These are phyloP conservation scores for Clinocottus analis DNA, from an alignment of 2,113 vertebrate species.

Conservation along the genomic window DNA sequence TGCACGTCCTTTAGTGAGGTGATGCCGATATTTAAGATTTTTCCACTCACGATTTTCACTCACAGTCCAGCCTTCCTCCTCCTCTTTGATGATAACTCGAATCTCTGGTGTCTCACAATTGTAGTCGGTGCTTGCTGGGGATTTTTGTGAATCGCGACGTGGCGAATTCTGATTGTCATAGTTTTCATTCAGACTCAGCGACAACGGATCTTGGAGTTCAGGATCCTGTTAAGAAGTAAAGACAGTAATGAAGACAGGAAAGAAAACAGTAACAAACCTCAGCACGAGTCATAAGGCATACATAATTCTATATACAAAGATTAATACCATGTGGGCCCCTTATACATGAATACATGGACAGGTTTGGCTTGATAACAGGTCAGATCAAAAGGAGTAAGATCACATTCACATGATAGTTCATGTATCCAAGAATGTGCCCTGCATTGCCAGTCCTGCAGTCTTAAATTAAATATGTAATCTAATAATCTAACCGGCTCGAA, in stretches of 20 bases:
- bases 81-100: slow-evolving; percentile 67
- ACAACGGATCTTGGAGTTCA: slow-evolving; percentile 62
- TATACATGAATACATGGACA: not conserved
- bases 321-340: not conserved
- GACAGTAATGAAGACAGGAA: not conserved
- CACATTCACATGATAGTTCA: not conserved
- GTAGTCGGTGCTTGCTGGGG: slow-evolving; percentile 21
- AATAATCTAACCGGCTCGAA: too few species aligned
- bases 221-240: slow-evolving; percentile 55
- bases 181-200: slow-evolving; percentile 52
- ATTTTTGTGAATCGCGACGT: slow-evolving; percentile 25
- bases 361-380: not conserved
- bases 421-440: not conserved
- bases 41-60: slow-evolving; percentile 70
- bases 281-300: not conserved
- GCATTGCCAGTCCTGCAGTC: not conserved
- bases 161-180: slow-evolving; percentile 32
- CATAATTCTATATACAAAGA: not conserved
- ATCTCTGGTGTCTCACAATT: slow-evolving; percentile 57
- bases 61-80: slow-evolving; percentile 70
- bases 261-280: not conserved
- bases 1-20: not conserved
- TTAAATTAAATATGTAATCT: not conserved
- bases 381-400: too few species aligned
- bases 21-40: slow-evolving; percentile 24